phyloP scores from a whole-genome alignment of 1,140 invertebrate genomes.

The Zaprionus africanus region DNA sequence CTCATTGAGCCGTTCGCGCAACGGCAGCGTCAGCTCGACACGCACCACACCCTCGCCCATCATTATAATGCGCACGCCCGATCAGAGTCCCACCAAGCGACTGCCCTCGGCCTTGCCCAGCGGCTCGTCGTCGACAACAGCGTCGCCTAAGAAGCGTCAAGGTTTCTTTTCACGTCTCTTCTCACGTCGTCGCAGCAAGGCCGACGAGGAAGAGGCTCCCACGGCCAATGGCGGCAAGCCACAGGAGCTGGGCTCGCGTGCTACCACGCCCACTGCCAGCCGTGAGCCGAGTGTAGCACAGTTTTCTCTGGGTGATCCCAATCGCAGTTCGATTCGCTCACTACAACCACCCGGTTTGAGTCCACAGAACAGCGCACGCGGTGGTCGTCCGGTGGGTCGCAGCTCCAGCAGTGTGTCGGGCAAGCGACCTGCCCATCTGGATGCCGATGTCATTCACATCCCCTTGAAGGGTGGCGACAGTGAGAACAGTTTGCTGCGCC shows the following conservation, averaged over 20 bases:
- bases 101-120: constrained; percentile 74
- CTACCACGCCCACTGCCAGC: constrained; percentile 61
- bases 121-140: constrained; percentile 23
- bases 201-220: constrained; percentile 51
- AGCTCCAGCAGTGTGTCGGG: constrained; percentile 87
- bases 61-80: constrained; percentile 82
- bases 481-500: constrained; percentile 67
- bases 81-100: constrained; percentile 84
- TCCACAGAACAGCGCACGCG: constrained; percentile 51
- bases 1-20: constrained; percentile 60
- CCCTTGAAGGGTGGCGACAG: constrained; percentile 86
- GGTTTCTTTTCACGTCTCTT: constrained; percentile 89
- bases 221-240: constrained; percentile 33
- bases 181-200: constrained; percentile 84
- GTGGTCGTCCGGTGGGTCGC: constrained; percentile 85
- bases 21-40: constrained; percentile 70
- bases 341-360: constrained; percentile 58
- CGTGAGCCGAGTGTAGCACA: constrained; percentile 70
- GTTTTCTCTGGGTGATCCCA: constrained; percentile 71
- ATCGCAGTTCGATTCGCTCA: constrained; percentile 72
- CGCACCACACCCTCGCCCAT: constrained; percentile 84
- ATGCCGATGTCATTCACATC: constrained; percentile 86
- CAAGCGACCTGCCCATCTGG: constrained; percentile 84
- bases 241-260: constrained; percentile 26
- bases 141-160: constrained; percentile 86